Conservation (phyloP, 2,797 vertebrate species). For the Rhyacichthys aspro region DNA sequence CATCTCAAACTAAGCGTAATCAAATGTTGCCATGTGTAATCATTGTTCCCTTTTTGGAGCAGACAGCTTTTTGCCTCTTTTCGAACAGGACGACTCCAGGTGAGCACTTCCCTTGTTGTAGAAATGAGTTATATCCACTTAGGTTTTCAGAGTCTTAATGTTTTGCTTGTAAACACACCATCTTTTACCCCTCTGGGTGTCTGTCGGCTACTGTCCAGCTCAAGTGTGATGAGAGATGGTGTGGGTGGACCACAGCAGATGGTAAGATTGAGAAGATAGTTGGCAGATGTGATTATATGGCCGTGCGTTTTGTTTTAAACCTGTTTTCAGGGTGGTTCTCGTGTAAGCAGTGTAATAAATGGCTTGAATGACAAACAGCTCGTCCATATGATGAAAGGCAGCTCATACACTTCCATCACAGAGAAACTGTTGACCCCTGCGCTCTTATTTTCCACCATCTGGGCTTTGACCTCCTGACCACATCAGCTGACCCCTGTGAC, state of each 20-base stretch:
- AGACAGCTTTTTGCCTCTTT: not conserved
- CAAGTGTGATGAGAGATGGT: conserved; percentile 52
- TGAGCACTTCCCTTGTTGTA: conserved; percentile 19
- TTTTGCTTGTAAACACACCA: conserved; percentile 51
- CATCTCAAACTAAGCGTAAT: not conserved
- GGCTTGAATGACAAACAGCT: conserved; percentile 12
- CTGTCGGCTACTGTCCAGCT: conserved; percentile 63
- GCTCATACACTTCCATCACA: conserved; percentile 3
- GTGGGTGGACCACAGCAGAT: conserved; percentile 70
- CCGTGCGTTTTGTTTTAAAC: conserved; percentile 1
- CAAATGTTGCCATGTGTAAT: not conserved
- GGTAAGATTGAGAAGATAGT: conserved; percentile 55
- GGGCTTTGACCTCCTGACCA: conserved; percentile 50
- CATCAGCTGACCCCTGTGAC: conserved; percentile 34
- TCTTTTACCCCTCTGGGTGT: conserved; percentile 66
- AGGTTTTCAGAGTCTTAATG: conserved; percentile 48
- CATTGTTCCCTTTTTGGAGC: not conserved
- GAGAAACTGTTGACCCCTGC: conserved; percentile 23
- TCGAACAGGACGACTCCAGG: not conserved
- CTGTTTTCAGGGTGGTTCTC: not conserved
- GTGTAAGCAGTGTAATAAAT: not conserved
- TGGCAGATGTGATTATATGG: conserved; percentile 49
- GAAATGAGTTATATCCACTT: not conserved
- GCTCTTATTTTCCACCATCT: conserved; percentile 41
- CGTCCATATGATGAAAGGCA: not conserved